Evolutionary conservation across 2,797 vertebrate species (phyloP), one percentile per base, ranked within the genome.

Genomic region (Pangasius sanitwongsei): DNA sequence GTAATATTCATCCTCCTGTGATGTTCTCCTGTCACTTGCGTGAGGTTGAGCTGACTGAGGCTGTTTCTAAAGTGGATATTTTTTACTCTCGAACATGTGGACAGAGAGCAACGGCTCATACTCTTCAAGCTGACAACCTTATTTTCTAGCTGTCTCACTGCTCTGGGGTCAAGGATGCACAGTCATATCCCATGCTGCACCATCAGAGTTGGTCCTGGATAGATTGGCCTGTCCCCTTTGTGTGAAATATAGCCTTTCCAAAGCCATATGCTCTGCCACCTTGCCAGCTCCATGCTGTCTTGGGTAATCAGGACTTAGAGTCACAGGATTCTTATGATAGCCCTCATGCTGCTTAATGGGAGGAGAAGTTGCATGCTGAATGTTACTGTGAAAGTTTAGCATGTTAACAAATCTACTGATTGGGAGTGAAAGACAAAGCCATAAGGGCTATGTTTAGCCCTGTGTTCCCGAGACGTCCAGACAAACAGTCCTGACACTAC

Each of bases 101-200:
- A 84, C 85, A 74, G 81, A 88, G 85, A 86, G 70, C 88, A 89
- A 90, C 63, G 87, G 83, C 86, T 90, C 90, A 89, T 89, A 89
- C 90, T 89, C 86, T 87, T 87, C 90, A 88, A 87, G 81, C 85
- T 86, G 82, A 85, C 88, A 87, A 83, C 69, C 90, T 91, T 89
- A 91, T 92, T 92, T 92, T 89, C 88, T 87, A 86, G 85, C 82
- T 81, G 89, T 89, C 86, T 88, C 63, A 1, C 87, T 82, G 83
- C 67, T 85, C 69, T 84, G 87, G 87, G 89, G 90, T 92, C 91
- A 92, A 90, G 91, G 88, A 92, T 92, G 75, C 88, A 89, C 88
- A 85, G 70, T 83, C 89, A 86, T 78, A 87, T 87, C 84, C 80
- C 87, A 88, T 83, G 81, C 87, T 86, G 80, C 84, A 85, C 86